Percentiles rank a stretch among this genome's conserved stretches.
These are phyloP conservation scores for Diadumene lineata DNA, from an alignment of 92 coral and sea anemone genomes.

Conservation along the genomic window DNA sequence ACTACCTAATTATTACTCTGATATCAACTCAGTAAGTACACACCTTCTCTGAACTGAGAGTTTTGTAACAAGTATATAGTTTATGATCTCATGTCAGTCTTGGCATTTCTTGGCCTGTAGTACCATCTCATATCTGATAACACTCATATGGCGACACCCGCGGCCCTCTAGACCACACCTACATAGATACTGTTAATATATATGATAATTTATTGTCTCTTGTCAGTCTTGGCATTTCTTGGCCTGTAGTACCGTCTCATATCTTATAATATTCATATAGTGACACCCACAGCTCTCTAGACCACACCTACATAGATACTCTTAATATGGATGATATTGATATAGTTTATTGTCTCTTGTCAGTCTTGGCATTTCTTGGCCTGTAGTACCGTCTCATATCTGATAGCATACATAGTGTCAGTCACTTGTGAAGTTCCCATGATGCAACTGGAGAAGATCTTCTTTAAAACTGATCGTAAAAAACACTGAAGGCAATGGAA, in stretches of 20 bases:
- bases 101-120: no score
- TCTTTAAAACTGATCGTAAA: constrained; percentile 40
- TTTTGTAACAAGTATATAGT: not conserved
- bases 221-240: constrained; percentile 31
- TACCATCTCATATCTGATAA: no score
- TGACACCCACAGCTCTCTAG: not conserved
- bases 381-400: constrained; percentile 38
- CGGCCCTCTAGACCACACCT: not conserved
- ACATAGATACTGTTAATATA: not conserved
- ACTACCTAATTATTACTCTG: constrained; percentile 44
- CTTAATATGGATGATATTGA: not conserved
- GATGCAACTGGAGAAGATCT: constrained; percentile 70
- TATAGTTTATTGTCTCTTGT: not conserved
- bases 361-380: constrained; percentile 36
- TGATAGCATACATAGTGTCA: constrained; percentile 62
- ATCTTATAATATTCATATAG: constrained; percentile 58
- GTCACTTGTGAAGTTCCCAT: constrained; percentile 71
- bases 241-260: constrained; percentile 32
- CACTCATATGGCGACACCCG: not conserved
- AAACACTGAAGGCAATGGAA: not conserved
- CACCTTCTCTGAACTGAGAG: not conserved
- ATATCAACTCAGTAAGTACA: constrained; percentile 51
- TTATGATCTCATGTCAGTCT: no score
- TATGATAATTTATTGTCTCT: not conserved
- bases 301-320: not conserved